A percentile compares a stretch with the other conserved stretches of the same genome.
Conservation (phyloP, 92 coral and sea anemone genomes). For the Parazoanthus atlanticus region DNA sequence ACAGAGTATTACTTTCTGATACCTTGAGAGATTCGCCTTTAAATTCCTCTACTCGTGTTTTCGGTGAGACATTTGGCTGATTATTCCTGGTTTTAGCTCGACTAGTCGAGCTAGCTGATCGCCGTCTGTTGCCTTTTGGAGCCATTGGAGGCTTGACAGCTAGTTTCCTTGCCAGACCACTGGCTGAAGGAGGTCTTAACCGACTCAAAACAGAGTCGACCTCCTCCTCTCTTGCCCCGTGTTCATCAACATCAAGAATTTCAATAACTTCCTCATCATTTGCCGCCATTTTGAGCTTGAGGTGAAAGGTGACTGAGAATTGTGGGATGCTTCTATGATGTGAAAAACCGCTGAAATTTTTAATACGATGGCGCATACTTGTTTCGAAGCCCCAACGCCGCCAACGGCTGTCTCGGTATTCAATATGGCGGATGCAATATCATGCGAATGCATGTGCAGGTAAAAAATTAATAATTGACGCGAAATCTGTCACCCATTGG, state of each 20-base stretch:
- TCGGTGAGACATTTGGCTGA: conserved; percentile 42
- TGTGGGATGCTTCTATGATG: background rate
- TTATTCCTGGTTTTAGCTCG: conserved; percentile 7
- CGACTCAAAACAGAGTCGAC: conserved; percentile 1
- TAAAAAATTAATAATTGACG: background rate
- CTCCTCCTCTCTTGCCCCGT: conserved; percentile 15
- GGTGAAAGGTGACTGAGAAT: background rate
- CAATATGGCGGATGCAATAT: conserved; percentile 8
- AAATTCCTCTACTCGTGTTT: conserved; percentile 37
- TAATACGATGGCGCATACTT: background rate
- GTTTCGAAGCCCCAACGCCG: background rate
- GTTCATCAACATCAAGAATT: background rate
- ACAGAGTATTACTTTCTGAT: conserved; percentile 27
- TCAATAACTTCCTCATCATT: background rate
- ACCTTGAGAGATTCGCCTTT: conserved; percentile 42
- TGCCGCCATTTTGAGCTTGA: background rate
- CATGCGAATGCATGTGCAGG: conserved; percentile 7
- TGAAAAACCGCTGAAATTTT: background rate
- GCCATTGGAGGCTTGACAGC: conserved; percentile 42
- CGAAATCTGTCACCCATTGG: conserved; percentile 11
- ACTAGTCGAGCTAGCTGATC: conserved; percentile 5
- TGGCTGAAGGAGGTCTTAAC: conserved; percentile 40
- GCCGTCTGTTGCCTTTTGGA: conserved; percentile 27
- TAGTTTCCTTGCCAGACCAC: conserved; percentile 49
- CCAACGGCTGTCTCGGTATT: background rate